Conservation (phyloP, 2,113 vertebrate genomes). For the Nerophis lumbriciformis region DNA sequence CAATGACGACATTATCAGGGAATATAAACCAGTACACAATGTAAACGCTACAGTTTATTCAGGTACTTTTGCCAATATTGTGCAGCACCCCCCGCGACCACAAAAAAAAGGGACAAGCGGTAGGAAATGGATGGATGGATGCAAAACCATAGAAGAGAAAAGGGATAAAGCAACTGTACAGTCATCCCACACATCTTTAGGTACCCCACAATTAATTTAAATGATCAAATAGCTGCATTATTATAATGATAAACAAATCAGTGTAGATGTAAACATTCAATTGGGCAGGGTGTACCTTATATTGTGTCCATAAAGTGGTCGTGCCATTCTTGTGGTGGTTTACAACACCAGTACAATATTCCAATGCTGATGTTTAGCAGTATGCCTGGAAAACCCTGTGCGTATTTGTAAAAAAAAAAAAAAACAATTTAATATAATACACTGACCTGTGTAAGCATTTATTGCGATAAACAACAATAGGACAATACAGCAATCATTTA, state of each 20-base stretch:
- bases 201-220: neutral
- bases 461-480: too few species aligned
- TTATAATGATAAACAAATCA: neutral
- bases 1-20: neutral
- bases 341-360: constrained; percentile 18
- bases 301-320: neutral
- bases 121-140: neutral
- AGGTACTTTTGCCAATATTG: neutral
- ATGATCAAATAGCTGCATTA: neutral
- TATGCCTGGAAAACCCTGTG: constrained; percentile 27
- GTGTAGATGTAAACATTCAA: neutral
- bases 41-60: neutral
- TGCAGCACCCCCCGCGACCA: too few species aligned
- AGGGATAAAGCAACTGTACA: neutral
- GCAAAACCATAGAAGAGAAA: neutral
- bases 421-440: constrained; percentile 28
- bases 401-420: too few species aligned
- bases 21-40: neutral
- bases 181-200: too few species aligned
- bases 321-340: neutral
- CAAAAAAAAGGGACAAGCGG: too few species aligned
- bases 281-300: neutral
- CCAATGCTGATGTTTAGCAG: constrained; percentile 9
- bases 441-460: neutral
- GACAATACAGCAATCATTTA: neutral